Evolutionary conservation across 2,797 vertebrate genomes (phyloP), one percentile per base, ranked within the genome.

Genomic region (Lophotriccus pileatus): DNA sequence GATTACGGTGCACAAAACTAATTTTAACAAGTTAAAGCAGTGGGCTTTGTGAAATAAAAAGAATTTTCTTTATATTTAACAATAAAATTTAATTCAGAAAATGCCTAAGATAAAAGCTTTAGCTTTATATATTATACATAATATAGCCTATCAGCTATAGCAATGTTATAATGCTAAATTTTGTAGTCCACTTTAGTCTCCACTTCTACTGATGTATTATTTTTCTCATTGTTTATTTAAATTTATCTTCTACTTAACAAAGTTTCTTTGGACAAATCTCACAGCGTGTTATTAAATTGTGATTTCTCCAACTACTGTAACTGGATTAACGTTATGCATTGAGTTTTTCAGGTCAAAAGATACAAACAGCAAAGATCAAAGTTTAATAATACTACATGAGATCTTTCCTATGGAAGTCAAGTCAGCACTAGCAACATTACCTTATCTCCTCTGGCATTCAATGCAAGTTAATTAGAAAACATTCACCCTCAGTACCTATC

Each of bases 381-480:
- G 17, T 90, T 93, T 87, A 83, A 60, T 73, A 76, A 36, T 39
- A 68, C 63, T 89, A 46, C 70, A 50, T 34, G 55, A 75, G 52
- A 76, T 76, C 77, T 66, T 91, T 77, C 36, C 52, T 90, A 19
- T 68, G 53, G 52, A 92, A 50, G 50, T 72, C 80, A 77, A 91
- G 49, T 87, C 88, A 81, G 28, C 32, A 49, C 44, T 56, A 50
- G 62, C 52, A 77, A 17, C 27, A 60, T 46, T 77, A 59, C 39
- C 43, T 93, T 78, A 87, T 88, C 78, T 95, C 75, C 55, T 47
- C 64, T 92, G 87, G 89, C 74, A 80, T 81, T 89, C 90, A 82
- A 10, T 89, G 17, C 7, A 14, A 89, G 76, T 94, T 95, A 95
- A 94, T 92, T 94, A 90, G 75, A 62, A 95, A 94, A 62, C 18